These are phyloP conservation scores for Hystrix cristata DNA, from an alignment of 2,113 vertebrate species.

Conservation along the genomic window DNA sequence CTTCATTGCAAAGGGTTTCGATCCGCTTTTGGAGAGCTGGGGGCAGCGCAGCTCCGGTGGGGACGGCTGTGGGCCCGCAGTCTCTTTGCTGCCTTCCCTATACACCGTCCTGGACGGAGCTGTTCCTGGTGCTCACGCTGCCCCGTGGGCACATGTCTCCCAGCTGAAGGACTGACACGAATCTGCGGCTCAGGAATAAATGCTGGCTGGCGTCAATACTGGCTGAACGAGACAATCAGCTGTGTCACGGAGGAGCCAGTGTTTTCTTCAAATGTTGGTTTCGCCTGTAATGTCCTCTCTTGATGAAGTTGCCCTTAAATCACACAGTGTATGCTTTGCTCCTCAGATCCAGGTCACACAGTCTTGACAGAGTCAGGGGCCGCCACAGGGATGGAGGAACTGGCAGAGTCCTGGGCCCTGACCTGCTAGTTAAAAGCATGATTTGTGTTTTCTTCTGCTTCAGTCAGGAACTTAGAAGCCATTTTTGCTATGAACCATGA, in stretches of 20 bases:
- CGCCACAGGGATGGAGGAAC: background rate
- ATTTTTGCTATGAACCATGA: background rate
- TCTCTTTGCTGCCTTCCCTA: background rate
- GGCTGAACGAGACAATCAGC: background rate
- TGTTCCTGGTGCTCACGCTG: background rate
- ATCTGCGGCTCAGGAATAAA: background rate
- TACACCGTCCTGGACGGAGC: rapidly evolving
- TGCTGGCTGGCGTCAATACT: background rate
- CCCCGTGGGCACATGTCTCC: background rate
- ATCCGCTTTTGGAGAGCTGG: background rate
- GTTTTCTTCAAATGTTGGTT: background rate
- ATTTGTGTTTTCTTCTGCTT: background rate
- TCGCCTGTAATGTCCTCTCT: background rate
- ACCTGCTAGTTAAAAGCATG: background rate
- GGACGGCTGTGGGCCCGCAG: background rate
- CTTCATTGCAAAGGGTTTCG: background rate
- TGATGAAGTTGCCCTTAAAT: background rate
- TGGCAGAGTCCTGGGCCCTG: background rate
- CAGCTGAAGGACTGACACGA: background rate
- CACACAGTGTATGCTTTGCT: background rate
- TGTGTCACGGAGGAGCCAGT: too few species aligned
- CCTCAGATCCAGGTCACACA: background rate
- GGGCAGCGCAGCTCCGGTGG: background rate
- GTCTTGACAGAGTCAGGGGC: background rate
- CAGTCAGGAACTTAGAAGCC: background rate